Conservation (phyloP, 2,888 invertebrate genomes). For the Dolomedes plantarius region DNA sequence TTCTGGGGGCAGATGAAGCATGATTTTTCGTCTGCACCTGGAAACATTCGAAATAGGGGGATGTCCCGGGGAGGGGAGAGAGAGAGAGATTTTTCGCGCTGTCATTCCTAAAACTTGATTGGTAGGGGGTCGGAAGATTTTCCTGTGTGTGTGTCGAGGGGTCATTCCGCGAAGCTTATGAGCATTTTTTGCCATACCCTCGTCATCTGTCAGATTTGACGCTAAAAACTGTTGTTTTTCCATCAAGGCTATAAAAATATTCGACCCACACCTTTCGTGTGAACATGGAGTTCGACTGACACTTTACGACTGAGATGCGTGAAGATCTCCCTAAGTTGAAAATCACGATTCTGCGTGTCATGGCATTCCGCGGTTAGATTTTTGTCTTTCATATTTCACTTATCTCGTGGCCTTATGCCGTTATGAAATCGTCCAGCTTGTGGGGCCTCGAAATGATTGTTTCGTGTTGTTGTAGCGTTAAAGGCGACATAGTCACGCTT, state of each 20-base stretch:
- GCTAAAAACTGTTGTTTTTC: conserved; percentile 30
- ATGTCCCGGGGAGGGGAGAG: neutral
- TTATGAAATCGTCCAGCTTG: neutral
- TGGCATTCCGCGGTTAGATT: neutral
- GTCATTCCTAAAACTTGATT: conserved; percentile 63
- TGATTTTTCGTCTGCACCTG: conserved; percentile 28
- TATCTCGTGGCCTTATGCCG: neutral
- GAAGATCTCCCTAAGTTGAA: conserved; percentile 7
- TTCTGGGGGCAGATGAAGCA: conserved; percentile 23
- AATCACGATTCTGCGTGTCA: conserved; percentile 13
- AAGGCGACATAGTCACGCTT: too few species aligned
- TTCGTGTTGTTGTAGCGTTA: too few species aligned
- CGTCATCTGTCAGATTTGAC: conserved; percentile 10
- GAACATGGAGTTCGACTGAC: neutral
- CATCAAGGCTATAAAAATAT: conserved; percentile 23
- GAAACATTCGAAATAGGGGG: conserved; percentile 15
- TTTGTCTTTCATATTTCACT: neutral
- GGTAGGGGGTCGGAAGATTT: conserved; percentile 19
- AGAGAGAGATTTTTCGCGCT: neutral
- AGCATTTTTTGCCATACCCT: neutral
- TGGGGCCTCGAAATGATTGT: too few species aligned
- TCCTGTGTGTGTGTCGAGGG: conserved; percentile 17
- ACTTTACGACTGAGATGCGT: conserved; percentile 6
- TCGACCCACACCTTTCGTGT: conserved; percentile 17
- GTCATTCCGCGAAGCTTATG: conserved; percentile 15